These are phyloP conservation scores for Eospalax fontanierii DNA, from an alignment of 2,797 vertebrate species.

Conservation along the genomic window DNA sequence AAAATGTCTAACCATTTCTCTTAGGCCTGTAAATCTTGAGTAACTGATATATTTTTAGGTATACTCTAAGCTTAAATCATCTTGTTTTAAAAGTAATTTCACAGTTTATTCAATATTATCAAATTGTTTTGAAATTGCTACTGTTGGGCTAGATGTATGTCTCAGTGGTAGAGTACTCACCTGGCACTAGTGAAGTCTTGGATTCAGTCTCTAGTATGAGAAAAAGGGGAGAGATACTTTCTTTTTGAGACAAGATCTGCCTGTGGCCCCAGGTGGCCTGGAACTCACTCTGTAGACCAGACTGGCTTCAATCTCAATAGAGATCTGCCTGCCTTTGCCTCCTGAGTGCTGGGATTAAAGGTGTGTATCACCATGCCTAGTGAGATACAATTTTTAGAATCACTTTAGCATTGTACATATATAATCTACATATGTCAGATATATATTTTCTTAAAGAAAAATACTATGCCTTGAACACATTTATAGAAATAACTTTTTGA, in stretches of 20 bases:
- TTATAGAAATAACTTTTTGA: conserved; percentile 58
- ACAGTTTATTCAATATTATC: conserved; percentile 25
- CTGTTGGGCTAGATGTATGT: background rate
- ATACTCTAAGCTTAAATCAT: conserved; percentile 60
- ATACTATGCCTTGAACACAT: conserved; percentile 39
- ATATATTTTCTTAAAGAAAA: conserved; percentile 60
- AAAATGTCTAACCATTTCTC: conserved; percentile 58
- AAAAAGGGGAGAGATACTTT: background rate
- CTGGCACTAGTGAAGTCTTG: background rate
- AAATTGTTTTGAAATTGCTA: conserved; percentile 61
- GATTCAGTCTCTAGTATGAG: background rate
- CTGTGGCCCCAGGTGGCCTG: too few relatives aligned
- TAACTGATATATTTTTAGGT: conserved; percentile 57
- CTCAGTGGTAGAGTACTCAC: background rate
- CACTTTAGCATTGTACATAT: background rate
- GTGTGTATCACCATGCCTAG: too few relatives aligned
- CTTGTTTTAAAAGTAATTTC: conserved; percentile 71
- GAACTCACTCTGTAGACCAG: too few relatives aligned
- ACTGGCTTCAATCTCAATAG: too few relatives aligned
- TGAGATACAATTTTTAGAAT: background rate
- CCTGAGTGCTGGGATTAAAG: too few relatives aligned
- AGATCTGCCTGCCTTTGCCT: too few relatives aligned
- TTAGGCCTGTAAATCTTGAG: conserved; percentile 55
- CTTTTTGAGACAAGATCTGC: too few relatives aligned
- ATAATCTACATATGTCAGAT: background rate